phyloP scores from a whole-genome alignment of 2,797 vertebrate genomes.

The Carapus acus region DNA sequence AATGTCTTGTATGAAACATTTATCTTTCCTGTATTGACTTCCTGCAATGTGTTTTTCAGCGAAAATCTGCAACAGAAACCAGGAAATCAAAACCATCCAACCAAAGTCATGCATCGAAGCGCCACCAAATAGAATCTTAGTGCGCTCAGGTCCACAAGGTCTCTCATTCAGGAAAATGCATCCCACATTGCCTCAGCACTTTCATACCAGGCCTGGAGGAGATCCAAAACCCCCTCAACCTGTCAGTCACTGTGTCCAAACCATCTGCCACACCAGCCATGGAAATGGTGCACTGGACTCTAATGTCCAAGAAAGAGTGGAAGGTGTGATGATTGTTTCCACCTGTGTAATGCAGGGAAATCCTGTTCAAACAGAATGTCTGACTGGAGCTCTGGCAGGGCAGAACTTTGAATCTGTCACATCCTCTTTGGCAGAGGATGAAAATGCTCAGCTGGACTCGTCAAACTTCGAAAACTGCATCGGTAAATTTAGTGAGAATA shows the following conservation, averaged over 20 bases:
- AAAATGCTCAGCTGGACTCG: constrained; percentile 86
- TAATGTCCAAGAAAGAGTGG: constrained; percentile 1
- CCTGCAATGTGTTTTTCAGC: too few relatives aligned
- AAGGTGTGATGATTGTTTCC: constrained; percentile 3
- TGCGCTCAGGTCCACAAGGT: too few relatives aligned
- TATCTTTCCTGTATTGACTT: too few relatives aligned
- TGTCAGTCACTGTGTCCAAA: constrained; percentile 36
- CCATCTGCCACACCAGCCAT: constrained; percentile 5
- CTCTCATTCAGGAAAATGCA: too few relatives aligned
- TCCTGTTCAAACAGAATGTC: constrained; percentile 63
- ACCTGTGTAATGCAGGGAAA: constrained; percentile 21
- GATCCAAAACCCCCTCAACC: constrained; percentile 48
- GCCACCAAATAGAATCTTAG: too few relatives aligned
- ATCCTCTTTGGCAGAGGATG: constrained; percentile 93
- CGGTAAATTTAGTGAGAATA: constrained; percentile 75
- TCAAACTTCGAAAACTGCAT: constrained; percentile 88
- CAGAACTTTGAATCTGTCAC: constrained; percentile 86
- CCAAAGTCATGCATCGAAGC: too few relatives aligned
- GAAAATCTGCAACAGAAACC: too few relatives aligned
- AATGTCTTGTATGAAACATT: too few relatives aligned
- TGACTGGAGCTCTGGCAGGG: constrained; percentile 78
- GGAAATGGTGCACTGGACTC: constrained; percentile 24
- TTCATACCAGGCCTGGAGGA: too few relatives aligned
- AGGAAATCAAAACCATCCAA: too few relatives aligned
- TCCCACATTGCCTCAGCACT: too few relatives aligned